These are phyloP conservation scores for Lottia gigantea DNA, from an alignment of 2,888 invertebrate species.

Conservation along the genomic window DNA sequence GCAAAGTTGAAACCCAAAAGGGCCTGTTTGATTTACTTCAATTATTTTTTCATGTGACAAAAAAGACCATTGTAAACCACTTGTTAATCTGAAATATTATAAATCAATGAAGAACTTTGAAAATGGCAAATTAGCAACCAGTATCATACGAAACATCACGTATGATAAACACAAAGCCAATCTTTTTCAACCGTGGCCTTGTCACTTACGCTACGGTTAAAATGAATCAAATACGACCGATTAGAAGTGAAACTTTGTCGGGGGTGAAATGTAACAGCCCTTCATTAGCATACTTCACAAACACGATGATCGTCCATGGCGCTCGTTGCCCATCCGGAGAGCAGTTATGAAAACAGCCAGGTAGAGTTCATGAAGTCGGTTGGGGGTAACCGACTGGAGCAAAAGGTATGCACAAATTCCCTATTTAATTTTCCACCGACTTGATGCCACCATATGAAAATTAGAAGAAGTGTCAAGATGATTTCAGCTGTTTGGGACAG, in stretches of 20 bases:
- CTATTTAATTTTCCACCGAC: slow-evolving; percentile 15
- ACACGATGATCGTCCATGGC: slow-evolving; percentile 47
- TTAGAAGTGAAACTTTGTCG: slow-evolving; percentile 1
- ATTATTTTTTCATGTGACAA: too few relatives aligned
- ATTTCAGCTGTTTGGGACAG: slow-evolving; percentile 11
- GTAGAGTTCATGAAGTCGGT: slow-evolving; percentile 34
- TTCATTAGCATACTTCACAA: slow-evolving; percentile 37
- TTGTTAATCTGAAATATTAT: too few relatives aligned
- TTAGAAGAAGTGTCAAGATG: neutral
- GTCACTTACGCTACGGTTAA: too few relatives aligned
- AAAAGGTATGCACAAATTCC: slow-evolving; percentile 29
- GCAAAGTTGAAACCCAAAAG: too few relatives aligned
- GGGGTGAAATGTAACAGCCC: slow-evolving; percentile 24
- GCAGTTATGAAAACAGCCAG: slow-evolving; percentile 33
- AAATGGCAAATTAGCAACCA: too few relatives aligned
- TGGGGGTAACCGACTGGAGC: slow-evolving; percentile 34
- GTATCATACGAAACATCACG: too few relatives aligned
- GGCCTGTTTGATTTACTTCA: too few relatives aligned
- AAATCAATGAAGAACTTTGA: too few relatives aligned
- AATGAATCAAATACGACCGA: too few relatives aligned
- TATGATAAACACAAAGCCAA: too few relatives aligned
- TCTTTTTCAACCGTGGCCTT: too few relatives aligned
- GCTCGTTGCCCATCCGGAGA: slow-evolving; percentile 38
- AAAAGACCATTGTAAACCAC: too few relatives aligned
- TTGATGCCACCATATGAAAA: slow-evolving; percentile 13